Evolutionary conservation across 2,113 vertebrate species (phyloP).

Genomic region (Haliaeetus leucogaster): DNA sequence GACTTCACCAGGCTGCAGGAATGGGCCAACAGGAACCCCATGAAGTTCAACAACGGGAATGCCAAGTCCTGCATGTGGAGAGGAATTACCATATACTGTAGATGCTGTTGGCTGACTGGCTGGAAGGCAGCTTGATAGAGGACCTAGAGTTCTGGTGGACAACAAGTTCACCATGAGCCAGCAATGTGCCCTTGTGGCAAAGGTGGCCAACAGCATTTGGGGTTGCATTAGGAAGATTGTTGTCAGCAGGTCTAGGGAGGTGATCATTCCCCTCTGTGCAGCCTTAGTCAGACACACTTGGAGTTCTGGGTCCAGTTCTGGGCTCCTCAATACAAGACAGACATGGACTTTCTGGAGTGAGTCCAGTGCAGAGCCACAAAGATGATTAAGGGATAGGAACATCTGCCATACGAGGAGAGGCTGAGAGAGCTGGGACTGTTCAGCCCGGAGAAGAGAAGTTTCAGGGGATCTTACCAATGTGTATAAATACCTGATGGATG

Average conservation of each 20-base stretch:
- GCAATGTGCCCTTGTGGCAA: not conserved
- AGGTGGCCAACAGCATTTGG: not conserved
- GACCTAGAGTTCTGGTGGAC: not conserved
- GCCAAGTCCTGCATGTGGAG: fast-evolving
- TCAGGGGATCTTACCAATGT: not conserved
- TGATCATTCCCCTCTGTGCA: not conserved
- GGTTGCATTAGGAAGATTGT: not conserved
- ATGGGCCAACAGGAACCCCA: not conserved
- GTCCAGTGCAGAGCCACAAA: not conserved
- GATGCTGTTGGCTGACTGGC: not conserved
- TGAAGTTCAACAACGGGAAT: not conserved
- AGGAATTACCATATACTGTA: not conserved
- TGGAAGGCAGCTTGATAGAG: not conserved
- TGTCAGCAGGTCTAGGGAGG: not conserved
- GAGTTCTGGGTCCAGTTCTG: not conserved
- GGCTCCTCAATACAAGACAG: not conserved
- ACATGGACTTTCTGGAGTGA: not conserved
- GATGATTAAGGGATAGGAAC: not conserved
- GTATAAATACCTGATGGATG: not conserved
- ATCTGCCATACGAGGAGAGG: not conserved
- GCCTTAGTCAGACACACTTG: not conserved
- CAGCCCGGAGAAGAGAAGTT: not conserved
- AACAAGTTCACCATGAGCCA: not conserved
- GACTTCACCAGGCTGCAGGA: not conserved
- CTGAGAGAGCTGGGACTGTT: not conserved